A percentile compares a stretch with the other conserved stretches of the same genome.
phyloP scores from a whole-genome alignment of 1,140 invertebrate genomes.

The Nilaparvata lugens region DNA sequence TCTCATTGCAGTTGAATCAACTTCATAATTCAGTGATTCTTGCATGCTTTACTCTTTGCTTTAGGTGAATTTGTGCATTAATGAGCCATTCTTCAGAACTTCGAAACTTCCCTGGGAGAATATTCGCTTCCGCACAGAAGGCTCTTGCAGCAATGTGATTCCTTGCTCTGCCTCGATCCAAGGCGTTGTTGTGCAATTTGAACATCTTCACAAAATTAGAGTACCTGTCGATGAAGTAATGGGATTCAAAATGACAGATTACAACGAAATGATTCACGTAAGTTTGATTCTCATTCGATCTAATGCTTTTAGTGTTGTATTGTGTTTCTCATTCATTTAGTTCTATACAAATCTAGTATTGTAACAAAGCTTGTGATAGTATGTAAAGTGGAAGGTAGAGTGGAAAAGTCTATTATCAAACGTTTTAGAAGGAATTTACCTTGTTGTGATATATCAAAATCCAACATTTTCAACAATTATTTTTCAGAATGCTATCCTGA shows the following conservation, averaged over 20 bases:
- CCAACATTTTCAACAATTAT: neutral
- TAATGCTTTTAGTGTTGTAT: too few relatives aligned
- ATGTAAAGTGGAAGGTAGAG: too few relatives aligned
- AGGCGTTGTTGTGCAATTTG: slow-evolving; percentile 67
- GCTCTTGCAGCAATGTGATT: slow-evolving; percentile 21
- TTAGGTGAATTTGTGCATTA: neutral
- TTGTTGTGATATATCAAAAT: neutral
- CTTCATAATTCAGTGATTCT: too few relatives aligned
- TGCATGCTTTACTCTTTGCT: too few relatives aligned
- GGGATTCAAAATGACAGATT: slow-evolving; percentile 73
- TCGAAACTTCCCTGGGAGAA: neutral
- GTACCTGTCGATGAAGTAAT: slow-evolving; percentile 69
- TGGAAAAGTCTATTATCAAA: too few relatives aligned
- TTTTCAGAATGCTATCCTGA: neutral
- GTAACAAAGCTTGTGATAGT: too few relatives aligned
- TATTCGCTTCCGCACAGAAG: neutral
- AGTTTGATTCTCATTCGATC: slow-evolving; percentile 19
- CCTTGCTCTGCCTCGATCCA: slow-evolving; percentile 41
- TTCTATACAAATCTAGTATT: too few relatives aligned
- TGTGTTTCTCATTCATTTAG: too few relatives aligned
- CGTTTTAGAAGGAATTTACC: neutral
- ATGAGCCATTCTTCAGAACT: neutral
- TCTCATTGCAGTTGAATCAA: too few relatives aligned
- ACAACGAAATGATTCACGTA: slow-evolving; percentile 84
- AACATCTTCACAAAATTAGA: slow-evolving; percentile 87